Percentiles rank a stretch among this genome's conserved stretches.
These are phyloP conservation scores for Temnopleurus reevesii DNA, from an alignment of 53 echinoderm and acorn worm species.

Conservation along the genomic window DNA sequence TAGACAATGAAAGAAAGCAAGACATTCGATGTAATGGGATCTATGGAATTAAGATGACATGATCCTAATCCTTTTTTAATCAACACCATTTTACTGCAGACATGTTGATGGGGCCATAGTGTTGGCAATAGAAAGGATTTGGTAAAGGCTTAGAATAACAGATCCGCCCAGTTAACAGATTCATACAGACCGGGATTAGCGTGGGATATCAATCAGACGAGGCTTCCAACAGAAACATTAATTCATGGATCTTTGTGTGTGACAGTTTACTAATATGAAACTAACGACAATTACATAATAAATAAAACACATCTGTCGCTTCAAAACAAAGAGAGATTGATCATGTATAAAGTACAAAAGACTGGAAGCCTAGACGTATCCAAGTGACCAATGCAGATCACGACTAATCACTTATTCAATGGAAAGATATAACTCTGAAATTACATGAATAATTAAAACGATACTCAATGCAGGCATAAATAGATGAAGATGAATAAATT, in stretches of 20 bases:
- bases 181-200: not conserved
- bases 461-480: no score
- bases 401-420: not conserved
- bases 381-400: not conserved
- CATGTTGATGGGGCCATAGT: not conserved
- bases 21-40: conserved; percentile 22
- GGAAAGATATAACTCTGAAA: no score
- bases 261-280: not conserved
- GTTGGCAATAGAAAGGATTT: not conserved
- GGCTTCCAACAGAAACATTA: conserved; percentile 37
- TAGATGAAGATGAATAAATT: no score
- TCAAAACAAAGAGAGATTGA: not conserved
- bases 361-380: not conserved
- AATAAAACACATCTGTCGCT: not conserved
- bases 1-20: conserved; percentile 1
- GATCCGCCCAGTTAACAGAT: not conserved
- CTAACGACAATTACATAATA: not conserved
- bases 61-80: conserved; percentile 14
- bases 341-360: not conserved
- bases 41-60: conserved; percentile 12
- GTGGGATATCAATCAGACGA: conserved; percentile 11
- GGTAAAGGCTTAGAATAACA: not conserved
- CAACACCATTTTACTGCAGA: conserved; percentile 41
- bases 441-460: no score
- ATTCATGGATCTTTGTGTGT: not conserved